These are phyloP conservation scores for Amiota mariae DNA, from an alignment of 2,888 invertebrate species.

Conservation along the genomic window DNA sequence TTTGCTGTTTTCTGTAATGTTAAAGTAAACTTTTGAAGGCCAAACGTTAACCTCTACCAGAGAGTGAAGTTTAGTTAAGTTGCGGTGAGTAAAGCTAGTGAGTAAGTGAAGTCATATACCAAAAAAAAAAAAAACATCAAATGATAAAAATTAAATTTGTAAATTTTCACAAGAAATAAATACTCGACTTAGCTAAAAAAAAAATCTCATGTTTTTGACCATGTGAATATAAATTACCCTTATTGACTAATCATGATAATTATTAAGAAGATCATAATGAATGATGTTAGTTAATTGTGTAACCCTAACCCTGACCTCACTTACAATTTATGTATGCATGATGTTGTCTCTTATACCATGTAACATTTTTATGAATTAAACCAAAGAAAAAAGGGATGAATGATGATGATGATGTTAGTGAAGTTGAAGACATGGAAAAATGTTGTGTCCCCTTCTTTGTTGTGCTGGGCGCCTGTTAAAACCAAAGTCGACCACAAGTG, in stretches of 20 bases:
- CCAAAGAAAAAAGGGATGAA: too few species aligned
- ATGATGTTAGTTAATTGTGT: too few species aligned
- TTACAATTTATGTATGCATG: too few species aligned
- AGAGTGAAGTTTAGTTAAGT: neutral
- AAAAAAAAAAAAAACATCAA: neutral
- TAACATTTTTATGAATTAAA: conserved; percentile 13
- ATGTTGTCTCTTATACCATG: conserved; percentile 3
- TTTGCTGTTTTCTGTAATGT: conserved; percentile 20
- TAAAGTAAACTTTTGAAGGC: conserved; percentile 57
- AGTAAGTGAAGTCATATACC: neutral
- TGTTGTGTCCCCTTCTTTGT: neutral
- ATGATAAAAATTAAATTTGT: neutral
- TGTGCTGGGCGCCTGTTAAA: conserved; percentile 10
- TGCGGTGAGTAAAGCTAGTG: neutral
- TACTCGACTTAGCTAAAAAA: neutral
- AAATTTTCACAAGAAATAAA: too few species aligned
- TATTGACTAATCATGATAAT: neutral
- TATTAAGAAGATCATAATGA: too few species aligned
- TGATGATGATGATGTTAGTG: too few species aligned
- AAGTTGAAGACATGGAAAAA: neutral
- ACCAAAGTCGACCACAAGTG: neutral
- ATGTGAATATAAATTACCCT: neutral
- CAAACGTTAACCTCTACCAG: conserved; percentile 52
- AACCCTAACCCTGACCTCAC: neutral
- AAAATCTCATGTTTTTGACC: neutral